Evolutionary conservation across 2,888 invertebrate genomes (phyloP).

Genomic region (Andrena flavipes): DNA sequence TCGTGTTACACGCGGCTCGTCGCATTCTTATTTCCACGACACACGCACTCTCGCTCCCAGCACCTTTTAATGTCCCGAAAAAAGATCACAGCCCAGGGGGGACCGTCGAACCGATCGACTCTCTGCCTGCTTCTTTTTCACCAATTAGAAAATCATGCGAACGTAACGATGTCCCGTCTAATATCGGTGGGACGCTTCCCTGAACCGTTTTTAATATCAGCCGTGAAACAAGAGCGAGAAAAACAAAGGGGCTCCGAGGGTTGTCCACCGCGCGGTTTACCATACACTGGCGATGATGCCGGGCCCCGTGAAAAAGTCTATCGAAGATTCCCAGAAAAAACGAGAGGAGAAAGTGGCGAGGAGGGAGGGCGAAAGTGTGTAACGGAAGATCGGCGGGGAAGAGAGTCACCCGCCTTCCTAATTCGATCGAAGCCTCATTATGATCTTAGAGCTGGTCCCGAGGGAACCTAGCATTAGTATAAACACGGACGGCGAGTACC

Average conservation of each 20-base stretch:
- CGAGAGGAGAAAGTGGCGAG: slow-evolving; percentile 22
- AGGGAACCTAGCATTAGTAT: slow-evolving; percentile 82
- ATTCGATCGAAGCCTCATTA: slow-evolving; percentile 82
- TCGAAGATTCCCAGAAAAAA: slow-evolving; percentile 48
- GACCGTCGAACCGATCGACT: slow-evolving; percentile 34
- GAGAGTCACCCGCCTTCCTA: slow-evolving; percentile 74
- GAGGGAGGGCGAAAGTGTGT: slow-evolving; percentile 40
- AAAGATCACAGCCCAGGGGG: slow-evolving; percentile 1
- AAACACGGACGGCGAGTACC: slow-evolving; percentile 82
- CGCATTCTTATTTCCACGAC: background rate
- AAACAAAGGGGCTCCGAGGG: background rate
- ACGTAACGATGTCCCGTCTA: slow-evolving; percentile 56
- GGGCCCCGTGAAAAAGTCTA: slow-evolving; percentile 51
- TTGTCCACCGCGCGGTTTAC: slow-evolving; percentile 47
- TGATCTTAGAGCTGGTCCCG: slow-evolving; percentile 77
- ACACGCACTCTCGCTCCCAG: background rate
- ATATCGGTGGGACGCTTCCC: slow-evolving; percentile 55
- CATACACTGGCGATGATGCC: slow-evolving; percentile 53
- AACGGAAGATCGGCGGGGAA: slow-evolving; percentile 41
- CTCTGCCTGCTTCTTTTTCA: slow-evolving; percentile 17
- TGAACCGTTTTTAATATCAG: slow-evolving; percentile 66
- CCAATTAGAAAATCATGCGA: slow-evolving; percentile 45
- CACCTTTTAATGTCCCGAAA: slow-evolving; percentile 4
- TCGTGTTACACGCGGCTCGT: background rate
- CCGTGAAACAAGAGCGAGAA: slow-evolving; percentile 23